Evolutionary conservation across 2,888 invertebrate genomes (phyloP).

Genomic region (Athalia cordata): DNA sequence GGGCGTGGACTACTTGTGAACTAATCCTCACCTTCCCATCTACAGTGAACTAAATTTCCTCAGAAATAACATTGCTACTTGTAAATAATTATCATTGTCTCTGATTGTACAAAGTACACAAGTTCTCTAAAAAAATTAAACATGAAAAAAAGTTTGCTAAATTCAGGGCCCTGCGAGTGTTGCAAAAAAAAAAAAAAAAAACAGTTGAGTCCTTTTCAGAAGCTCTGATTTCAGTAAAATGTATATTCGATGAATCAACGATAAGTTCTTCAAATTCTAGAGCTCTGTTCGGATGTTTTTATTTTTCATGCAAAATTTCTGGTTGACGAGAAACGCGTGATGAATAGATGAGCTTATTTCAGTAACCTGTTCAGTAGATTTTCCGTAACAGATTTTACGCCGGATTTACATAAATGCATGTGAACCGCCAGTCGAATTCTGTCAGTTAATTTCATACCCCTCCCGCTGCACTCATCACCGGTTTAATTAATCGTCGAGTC

Average conservation of each 20-base stretch:
- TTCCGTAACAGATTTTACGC: not conserved
- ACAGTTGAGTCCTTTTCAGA: too few relatives aligned
- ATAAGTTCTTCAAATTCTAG: too few relatives aligned
- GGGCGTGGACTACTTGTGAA: constrained; percentile 26
- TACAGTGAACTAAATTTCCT: not conserved
- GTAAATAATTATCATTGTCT: not conserved
- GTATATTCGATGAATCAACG: too few relatives aligned
- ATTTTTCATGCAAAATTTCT: not conserved
- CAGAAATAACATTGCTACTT: not conserved
- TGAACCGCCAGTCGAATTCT: not conserved
- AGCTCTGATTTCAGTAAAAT: too few relatives aligned
- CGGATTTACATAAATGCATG: constrained; percentile 25
- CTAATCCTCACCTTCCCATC: constrained; percentile 4
- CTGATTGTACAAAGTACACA: not conserved
- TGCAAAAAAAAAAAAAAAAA: too few relatives aligned
- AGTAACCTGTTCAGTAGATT: constrained; percentile 9
- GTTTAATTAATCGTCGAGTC: constrained; percentile 7
- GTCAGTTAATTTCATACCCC: not conserved
- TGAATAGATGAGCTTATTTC: too few relatives aligned
- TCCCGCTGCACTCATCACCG: not conserved
- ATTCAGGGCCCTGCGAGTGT: too few relatives aligned
- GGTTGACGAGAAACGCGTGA: not conserved
- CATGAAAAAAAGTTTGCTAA: too few relatives aligned
- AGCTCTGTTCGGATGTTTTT: too few relatives aligned
- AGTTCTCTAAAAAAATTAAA: too few relatives aligned